A percentile compares a stretch with the other conserved stretches of the same genome.
Conservation (phyloP, 2,113 vertebrate species). For the Poeciliopsis turrubarensis region DNA sequence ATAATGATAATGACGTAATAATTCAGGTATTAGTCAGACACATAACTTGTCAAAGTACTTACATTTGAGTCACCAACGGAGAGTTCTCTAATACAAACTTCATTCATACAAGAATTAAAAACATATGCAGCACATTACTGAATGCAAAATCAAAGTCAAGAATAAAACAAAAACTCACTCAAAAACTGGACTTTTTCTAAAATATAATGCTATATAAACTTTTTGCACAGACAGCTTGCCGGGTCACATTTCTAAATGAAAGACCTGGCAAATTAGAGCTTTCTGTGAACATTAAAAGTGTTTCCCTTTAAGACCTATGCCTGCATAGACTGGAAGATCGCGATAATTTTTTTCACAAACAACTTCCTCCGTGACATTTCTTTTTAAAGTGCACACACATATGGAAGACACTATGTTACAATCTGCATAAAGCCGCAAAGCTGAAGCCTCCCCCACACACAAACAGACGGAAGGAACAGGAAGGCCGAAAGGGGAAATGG, state of each 20-base stretch:
- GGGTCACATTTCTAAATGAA: background rate
- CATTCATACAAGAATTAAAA: too few relatives aligned
- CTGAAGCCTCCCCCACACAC: constrained; percentile 24
- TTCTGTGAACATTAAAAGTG: background rate
- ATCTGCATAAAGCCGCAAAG: constrained; percentile 8
- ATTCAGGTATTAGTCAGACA: too few relatives aligned
- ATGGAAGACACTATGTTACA: constrained; percentile 16
- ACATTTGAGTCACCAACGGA: too few relatives aligned
- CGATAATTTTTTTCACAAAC: background rate
- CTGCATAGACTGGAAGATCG: background rate
- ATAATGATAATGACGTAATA: too few relatives aligned
- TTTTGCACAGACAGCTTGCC: too few relatives aligned
- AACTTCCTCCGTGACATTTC: background rate
- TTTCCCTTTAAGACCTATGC: background rate
- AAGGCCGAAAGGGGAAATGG: constrained; percentile 67
- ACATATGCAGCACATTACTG: too few relatives aligned
- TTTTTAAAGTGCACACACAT: background rate
- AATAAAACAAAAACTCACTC: too few relatives aligned
- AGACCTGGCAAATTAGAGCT: background rate
- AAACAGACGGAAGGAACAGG: constrained; percentile 53
- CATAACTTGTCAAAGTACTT: too few relatives aligned
- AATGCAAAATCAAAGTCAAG: too few relatives aligned
- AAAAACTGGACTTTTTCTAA: too few relatives aligned
- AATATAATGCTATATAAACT: too few relatives aligned
- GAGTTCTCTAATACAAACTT: too few relatives aligned